Conservation (phyloP, 1,140 invertebrate genomes). For the Drosophila simulans region DNA sequence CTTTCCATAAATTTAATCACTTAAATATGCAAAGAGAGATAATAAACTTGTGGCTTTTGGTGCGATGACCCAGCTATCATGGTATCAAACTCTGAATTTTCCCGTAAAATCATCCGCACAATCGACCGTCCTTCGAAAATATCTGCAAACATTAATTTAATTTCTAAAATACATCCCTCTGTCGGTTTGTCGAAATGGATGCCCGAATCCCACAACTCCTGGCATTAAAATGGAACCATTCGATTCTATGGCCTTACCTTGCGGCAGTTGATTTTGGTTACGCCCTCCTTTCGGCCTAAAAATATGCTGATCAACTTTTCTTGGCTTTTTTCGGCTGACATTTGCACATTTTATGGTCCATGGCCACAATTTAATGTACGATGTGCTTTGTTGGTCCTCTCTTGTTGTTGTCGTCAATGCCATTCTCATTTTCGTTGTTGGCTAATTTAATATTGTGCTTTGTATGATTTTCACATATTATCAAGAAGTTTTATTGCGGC, state of each 20-base stretch:
- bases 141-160: slow-evolving; percentile 20
- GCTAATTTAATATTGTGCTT: slow-evolving; percentile 83
- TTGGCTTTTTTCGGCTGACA: slow-evolving; percentile 59
- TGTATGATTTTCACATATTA: slow-evolving; percentile 84
- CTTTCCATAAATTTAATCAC: neutral
- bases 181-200: slow-evolving; percentile 7
- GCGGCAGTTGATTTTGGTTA: slow-evolving; percentile 36
- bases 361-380: slow-evolving; percentile 50
- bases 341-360: slow-evolving; percentile 68
- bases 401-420: slow-evolving; percentile 30
- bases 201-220: slow-evolving; percentile 17
- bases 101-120: slow-evolving; percentile 16
- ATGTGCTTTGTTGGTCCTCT: slow-evolving; percentile 21
- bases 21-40: neutral
- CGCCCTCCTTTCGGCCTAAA: slow-evolving; percentile 4
- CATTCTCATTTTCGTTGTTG: slow-evolving; percentile 58
- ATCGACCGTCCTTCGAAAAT: neutral
- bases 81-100: neutral
- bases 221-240: slow-evolving; percentile 43
- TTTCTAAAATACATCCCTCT: slow-evolving; percentile 28
- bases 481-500: slow-evolving; percentile 82
- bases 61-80: neutral
- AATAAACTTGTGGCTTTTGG: neutral
- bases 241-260: slow-evolving; percentile 47
- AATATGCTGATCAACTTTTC: slow-evolving; percentile 44